Evolutionary conservation across 1,140 invertebrate genomes (phyloP).

Genomic region (Anagrus nilaparvatae): DNA sequence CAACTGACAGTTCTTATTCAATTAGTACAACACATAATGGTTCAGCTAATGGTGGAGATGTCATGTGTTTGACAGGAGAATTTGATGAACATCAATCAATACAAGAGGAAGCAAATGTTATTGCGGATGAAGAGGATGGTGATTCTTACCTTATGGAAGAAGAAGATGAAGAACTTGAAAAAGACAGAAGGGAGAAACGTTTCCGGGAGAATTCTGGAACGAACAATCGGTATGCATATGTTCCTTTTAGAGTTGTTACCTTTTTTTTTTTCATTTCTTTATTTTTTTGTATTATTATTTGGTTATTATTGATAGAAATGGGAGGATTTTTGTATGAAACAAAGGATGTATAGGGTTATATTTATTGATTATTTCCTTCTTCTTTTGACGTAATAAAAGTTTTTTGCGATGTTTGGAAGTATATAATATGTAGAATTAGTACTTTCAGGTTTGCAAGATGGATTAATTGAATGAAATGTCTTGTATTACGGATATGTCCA

Average conservation of each 20-base stretch:
- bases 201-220: conserved; percentile 15
- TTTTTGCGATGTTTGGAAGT: too few relatives aligned
- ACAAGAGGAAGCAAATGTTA: conserved; percentile 11
- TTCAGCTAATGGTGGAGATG: conserved; percentile 32
- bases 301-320: background rate
- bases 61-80: conserved; percentile 25
- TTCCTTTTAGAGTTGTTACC: too few relatives aligned
- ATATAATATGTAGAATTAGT: too few relatives aligned
- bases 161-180: conserved; percentile 17
- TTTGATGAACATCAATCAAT: conserved; percentile 24
- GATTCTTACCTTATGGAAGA: conserved; percentile 22
- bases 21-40: conserved; percentile 33
- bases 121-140: conserved; percentile 19
- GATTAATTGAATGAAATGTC: too few relatives aligned
- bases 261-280: background rate
- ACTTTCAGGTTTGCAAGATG: too few relatives aligned
- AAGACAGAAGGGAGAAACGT: conserved; percentile 21
- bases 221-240: conserved; percentile 14
- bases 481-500: too few relatives aligned
- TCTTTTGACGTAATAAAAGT: too few relatives aligned
- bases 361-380: too few relatives aligned
- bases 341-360: background rate
- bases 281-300: background rate
- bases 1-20: conserved; percentile 33
- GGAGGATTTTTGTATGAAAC: background rate